Evolutionary conservation across 2,888 invertebrate species (phyloP).

Genomic region (Leucozona laternaria): DNA sequence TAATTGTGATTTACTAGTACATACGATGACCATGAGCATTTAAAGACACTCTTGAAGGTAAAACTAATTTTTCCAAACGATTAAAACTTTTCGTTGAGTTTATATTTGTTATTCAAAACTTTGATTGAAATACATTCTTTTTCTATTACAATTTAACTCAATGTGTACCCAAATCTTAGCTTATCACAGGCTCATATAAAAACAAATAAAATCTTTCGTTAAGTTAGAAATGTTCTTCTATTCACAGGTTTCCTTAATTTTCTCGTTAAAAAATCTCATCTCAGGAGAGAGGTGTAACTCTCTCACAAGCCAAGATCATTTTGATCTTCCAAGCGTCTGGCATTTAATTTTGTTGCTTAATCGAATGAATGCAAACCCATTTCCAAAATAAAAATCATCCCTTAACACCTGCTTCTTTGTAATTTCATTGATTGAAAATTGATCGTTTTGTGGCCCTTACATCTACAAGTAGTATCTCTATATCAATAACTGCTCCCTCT

Average conservation of each 20-base stretch:
- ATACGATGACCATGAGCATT: no score
- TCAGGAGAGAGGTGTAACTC: no score
- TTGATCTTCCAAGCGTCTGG: background rate
- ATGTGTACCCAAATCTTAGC: no score
- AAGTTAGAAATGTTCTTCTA: background rate
- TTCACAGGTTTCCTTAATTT: background rate
- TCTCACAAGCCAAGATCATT: background rate
- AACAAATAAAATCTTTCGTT: background rate
- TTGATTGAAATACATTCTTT: no score
- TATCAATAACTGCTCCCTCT: slow-evolving; percentile 3
- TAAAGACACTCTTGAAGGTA: no score
- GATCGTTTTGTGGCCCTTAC: slow-evolving; percentile 22
- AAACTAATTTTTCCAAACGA: no score
- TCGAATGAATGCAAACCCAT: background rate
- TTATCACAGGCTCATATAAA: no score
- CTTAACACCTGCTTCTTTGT: slow-evolving; percentile 25
- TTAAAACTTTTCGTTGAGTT: no score
- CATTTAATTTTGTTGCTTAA: background rate
- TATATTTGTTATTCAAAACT: no score
- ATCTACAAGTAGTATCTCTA: background rate
- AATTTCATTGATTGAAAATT: slow-evolving; percentile 61
- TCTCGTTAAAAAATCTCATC: no score
- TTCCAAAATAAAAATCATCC: slow-evolving; percentile 22
- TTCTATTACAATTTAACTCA: no score
- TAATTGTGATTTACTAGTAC: no score